These are phyloP conservation scores for Sebastes matsubarae DNA, from an alignment of 2,797 vertebrate species.

Conservation along the genomic window DNA sequence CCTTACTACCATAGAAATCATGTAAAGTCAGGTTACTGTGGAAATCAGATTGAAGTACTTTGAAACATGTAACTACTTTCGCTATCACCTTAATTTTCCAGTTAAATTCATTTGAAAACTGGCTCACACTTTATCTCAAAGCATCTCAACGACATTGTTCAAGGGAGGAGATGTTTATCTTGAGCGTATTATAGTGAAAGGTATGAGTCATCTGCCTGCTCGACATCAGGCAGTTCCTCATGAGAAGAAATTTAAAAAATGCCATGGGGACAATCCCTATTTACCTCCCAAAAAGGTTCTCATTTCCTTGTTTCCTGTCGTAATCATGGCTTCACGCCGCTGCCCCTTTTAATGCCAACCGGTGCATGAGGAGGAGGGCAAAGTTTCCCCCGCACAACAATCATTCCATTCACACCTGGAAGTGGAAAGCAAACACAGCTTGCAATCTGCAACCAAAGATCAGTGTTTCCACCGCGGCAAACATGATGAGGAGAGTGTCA, in stretches of 20 bases:
- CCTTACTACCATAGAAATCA: background rate
- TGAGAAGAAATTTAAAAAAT: conserved; percentile 2
- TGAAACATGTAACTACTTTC: background rate
- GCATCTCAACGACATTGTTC: background rate
- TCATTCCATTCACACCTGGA: conserved; percentile 28
- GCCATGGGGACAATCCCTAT: background rate
- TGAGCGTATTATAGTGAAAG: conserved; percentile 11
- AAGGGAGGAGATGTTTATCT: conserved; percentile 22
- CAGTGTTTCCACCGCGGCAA: conserved; percentile 29
- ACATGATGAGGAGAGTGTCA: conserved; percentile 11
- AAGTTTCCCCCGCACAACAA: conserved; percentile 21
- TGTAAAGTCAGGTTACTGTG: background rate
- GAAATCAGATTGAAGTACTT: conserved; percentile 6
- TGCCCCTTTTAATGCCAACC: conserved; percentile 22
- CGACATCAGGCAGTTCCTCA: conserved; percentile 5
- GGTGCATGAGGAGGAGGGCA: conserved; percentile 19
- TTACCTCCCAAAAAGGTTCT: background rate
- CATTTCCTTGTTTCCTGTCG: conserved; percentile 9
- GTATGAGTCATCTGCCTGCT: conserved; percentile 11
- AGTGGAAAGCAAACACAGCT: conserved; percentile 41
- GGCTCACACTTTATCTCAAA: background rate
- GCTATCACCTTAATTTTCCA: background rate
- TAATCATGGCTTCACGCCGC: conserved; percentile 7
- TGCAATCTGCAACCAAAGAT: conserved; percentile 40
- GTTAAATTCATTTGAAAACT: no score